Conservation (phyloP, 2,113 vertebrate genomes). For the Macrotis lagotis region DNA sequence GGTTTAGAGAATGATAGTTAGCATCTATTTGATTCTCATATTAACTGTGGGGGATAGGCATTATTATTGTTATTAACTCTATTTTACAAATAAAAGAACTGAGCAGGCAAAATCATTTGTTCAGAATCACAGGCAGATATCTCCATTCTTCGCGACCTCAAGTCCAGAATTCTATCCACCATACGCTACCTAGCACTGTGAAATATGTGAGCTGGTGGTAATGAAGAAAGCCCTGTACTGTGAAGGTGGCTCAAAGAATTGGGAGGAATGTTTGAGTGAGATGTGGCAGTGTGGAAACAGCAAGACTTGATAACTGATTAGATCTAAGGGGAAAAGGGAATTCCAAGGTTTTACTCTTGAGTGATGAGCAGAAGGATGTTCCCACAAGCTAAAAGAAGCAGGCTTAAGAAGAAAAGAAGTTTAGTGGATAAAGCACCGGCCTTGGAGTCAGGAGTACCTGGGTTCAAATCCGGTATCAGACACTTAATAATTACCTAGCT, state of each 20-base stretch:
- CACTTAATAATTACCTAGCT: too few species aligned
- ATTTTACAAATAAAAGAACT: constrained; percentile 15
- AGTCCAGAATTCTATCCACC: background rate
- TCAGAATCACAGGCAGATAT: background rate
- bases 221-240: background rate
- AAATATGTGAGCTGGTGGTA: background rate
- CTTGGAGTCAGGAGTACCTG: too few species aligned
- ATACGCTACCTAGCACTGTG: background rate
- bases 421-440: too few species aligned
- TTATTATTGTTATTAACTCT: background rate
- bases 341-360: background rate
- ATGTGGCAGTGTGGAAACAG: background rate
- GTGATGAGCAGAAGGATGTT: background rate
- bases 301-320: background rate
- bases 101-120: background rate
- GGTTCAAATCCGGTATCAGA: too few species aligned
- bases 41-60: background rate
- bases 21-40: background rate
- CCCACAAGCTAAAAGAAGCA: background rate
- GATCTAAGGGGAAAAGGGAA: background rate
- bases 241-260: background rate
- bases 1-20: background rate
- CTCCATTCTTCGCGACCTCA: background rate
- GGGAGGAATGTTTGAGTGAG: background rate
- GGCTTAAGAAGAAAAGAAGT: background rate